Conservation (phyloP, 2,113 vertebrate species). For the Lutjanus erythropterus region DNA sequence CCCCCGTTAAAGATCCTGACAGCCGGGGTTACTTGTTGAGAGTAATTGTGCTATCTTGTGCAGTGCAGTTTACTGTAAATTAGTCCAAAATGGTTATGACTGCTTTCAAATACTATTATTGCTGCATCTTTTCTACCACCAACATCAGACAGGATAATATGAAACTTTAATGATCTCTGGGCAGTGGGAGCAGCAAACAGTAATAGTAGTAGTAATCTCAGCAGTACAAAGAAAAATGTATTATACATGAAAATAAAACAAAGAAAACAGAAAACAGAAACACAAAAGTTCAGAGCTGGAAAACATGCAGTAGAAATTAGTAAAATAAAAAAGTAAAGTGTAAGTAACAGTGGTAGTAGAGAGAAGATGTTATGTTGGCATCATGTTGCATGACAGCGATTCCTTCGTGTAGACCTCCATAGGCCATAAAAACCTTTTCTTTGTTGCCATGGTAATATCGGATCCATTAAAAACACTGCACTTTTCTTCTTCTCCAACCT, state of each 20-base stretch:
- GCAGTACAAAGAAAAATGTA: not conserved
- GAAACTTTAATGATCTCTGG: slow-evolving; percentile 18
- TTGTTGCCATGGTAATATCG: slow-evolving; percentile 12
- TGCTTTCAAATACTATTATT: slow-evolving; percentile 14
- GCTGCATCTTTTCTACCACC: not conserved
- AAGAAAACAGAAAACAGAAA: slow-evolving; percentile 1
- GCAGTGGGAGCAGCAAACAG: slow-evolving; percentile 4
- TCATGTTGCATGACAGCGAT: not conserved
- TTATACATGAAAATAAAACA: slow-evolving; percentile 12
- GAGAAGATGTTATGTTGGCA: not conserved
- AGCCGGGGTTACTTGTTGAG: not conserved
- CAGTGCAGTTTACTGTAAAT: not conserved
- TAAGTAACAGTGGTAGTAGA: not conserved
- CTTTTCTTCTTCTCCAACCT: not conserved
- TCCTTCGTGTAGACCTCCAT: not conserved
- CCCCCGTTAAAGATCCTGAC: too few species aligned
- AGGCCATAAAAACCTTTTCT: not conserved
- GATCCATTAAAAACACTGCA: slow-evolving; percentile 2
- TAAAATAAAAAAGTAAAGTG: not conserved
- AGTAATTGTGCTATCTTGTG: not conserved
- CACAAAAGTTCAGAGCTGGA: not conserved
- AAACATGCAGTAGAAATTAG: not conserved
- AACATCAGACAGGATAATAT: slow-evolving; percentile 5
- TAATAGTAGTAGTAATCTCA: not conserved
- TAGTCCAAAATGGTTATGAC: not conserved